Base-by-base conservation (phyloP, 2,797 vertebrate genomes). In the Myioborus miniatus region DNA sequence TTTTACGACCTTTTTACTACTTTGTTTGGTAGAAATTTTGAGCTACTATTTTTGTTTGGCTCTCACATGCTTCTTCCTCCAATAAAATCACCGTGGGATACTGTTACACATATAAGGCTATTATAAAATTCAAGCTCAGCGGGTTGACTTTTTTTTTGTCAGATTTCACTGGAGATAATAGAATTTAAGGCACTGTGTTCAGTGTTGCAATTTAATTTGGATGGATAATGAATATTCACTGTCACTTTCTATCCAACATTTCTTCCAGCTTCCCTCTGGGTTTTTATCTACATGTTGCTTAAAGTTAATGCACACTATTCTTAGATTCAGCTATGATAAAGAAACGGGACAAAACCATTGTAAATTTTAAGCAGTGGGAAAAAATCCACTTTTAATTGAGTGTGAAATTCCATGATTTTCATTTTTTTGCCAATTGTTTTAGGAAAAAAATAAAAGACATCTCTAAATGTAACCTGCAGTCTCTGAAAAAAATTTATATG, bases 141-240 rank as follows among this genome's bases (percentile, higher is more conserved):
- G 15, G 21, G 29, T 2, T 56, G 19, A 41, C 23, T 71, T 12
- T 49, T 32, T 69, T 34, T 67, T 80, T n/a, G 49, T 63, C 76
- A 85, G 53, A 74, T 92, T 89, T 85, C 36, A 69, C 55, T 59
- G 36, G 72, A 36, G 46, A 19, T 80, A 93, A 80, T 69, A 68
- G 58, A 89, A 89, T 80, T 87, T 83, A 90, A 70, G 67, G 16
- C 70, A 29, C 29, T 50, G 17, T 63, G 70, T 67, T 84, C 56
- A 49, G 32, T 59, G 65, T 43, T 69, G 69, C 60, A 71, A 46
- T 70, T 93, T 80, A 64, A 94, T 91, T 95, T 83, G 65, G 75
- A n/a, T 29, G 55, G 59, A 43, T 90, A 88, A 86, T 92, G 71
- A 78, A 93, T 93, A 92, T 81, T 89, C 82, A 69, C 65, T 86